Percentiles rank a stretch among this genome's conserved stretches.
These are phyloP conservation scores for Marasmarcha lunaedactyla DNA, from an alignment of 2,888 invertebrate genomes.

Conservation along the genomic window DNA sequence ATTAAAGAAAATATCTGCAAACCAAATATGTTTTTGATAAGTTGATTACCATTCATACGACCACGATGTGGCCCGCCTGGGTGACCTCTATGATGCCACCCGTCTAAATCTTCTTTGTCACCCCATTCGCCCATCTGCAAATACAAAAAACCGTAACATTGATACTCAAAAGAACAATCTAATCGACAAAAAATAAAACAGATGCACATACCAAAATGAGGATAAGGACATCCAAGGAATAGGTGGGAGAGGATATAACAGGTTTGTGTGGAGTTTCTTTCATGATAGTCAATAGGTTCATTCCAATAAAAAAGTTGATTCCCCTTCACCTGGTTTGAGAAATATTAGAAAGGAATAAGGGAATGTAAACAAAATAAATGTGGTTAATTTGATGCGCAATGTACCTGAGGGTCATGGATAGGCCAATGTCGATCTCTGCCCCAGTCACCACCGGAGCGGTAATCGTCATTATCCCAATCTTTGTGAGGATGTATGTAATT, in stretches of 20 bases:
- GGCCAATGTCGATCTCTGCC: conserved; percentile 61
- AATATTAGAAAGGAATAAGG: conserved; percentile 20
- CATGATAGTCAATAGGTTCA: conserved; percentile 55
- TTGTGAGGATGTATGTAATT: conserved; percentile 56
- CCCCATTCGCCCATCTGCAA: conserved; percentile 63
- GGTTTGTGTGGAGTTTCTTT: conserved; percentile 37
- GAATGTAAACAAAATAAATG: no score
- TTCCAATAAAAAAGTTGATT: conserved; percentile 47
- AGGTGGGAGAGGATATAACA: conserved; percentile 61
- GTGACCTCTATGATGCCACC: conserved; percentile 61
- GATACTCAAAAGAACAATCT: conserved; percentile 7
- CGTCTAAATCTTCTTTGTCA: conserved; percentile 62
- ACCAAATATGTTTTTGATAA: no score
- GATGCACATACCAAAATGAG: conserved; percentile 52
- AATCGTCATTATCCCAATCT: conserved; percentile 68
- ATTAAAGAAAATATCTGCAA: no score
- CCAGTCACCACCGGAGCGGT: conserved; percentile 64
- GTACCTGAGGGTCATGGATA: conserved; percentile 57
- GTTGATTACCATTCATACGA: conserved; percentile 38
- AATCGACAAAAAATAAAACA: conserved; percentile 5
- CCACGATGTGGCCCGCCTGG: conserved; percentile 62
- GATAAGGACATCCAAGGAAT: conserved; percentile 64
- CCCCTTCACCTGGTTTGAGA: conserved; percentile 45
- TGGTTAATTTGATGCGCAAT: no score
- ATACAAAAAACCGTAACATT: conserved; percentile 8